phyloP scores from a whole-genome alignment of 2,888 invertebrate species.

The Dynastes hyllus region DNA sequence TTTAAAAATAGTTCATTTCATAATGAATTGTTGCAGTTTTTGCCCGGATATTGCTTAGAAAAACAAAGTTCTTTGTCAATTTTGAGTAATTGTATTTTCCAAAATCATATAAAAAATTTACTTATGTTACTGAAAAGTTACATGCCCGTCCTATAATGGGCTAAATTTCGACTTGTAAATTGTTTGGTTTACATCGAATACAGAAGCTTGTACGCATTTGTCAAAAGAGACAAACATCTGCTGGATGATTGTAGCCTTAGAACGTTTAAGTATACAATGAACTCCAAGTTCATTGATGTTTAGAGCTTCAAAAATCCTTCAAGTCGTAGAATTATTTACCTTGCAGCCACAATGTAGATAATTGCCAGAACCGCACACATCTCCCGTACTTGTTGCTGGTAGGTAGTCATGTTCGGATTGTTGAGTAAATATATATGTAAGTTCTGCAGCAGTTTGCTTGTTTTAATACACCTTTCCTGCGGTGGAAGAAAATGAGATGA shows the following conservation, averaged over 20 bases:
- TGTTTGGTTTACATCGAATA: too few species aligned
- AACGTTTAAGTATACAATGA: neutral
- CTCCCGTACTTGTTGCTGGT: slow-evolving; percentile 29
- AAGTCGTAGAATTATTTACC: slow-evolving; percentile 23
- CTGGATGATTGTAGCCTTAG: neutral
- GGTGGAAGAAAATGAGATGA: neutral
- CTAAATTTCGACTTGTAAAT: too few species aligned
- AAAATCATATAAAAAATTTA: too few species aligned
- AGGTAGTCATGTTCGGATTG: slow-evolving; percentile 14
- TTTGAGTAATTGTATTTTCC: too few species aligned
- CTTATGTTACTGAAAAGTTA: too few species aligned
- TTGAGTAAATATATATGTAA: slow-evolving; percentile 8
- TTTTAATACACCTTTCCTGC: neutral
- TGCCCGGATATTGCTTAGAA: too few species aligned
- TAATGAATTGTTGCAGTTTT: too few species aligned
- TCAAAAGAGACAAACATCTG: slow-evolving; percentile 3
- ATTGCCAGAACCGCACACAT: slow-evolving; percentile 25
- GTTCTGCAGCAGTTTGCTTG: neutral
- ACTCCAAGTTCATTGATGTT: slow-evolving; percentile 33
- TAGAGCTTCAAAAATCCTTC: slow-evolving; percentile 25
- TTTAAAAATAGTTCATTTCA: too few species aligned
- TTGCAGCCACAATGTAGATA: slow-evolving; percentile 19
- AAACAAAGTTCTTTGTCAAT: too few species aligned
- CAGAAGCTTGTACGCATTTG: too few species aligned
- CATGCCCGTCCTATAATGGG: too few species aligned